These are phyloP conservation scores for Platichthys stellatus DNA, from an alignment of 2,113 vertebrate genomes.

Conservation along the genomic window DNA sequence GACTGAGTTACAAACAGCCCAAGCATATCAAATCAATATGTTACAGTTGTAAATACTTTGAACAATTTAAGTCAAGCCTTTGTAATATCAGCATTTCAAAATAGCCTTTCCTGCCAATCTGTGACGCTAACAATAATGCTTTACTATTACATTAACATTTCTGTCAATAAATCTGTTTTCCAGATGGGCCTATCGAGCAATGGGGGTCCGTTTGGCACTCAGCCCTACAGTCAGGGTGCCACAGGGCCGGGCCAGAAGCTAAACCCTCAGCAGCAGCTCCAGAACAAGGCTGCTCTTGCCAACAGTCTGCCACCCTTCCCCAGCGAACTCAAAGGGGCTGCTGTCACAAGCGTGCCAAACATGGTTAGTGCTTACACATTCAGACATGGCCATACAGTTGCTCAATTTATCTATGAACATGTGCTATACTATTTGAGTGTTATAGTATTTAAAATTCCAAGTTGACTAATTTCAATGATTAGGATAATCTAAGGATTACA, in stretches of 20 bases:
- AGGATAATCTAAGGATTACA: too few relatives aligned
- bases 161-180: conserved; percentile 12
- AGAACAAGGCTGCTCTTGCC: conserved; percentile 89
- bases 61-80: not conserved
- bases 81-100: not conserved
- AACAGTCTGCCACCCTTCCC: conserved; percentile 93
- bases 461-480: not conserved
- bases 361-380: conserved; percentile 86
- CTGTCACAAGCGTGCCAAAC: conserved; percentile 88
- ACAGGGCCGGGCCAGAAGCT: conserved; percentile 86
- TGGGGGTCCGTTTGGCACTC: conserved; percentile 89
- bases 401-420: not conserved
- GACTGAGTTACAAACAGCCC: not conserved
- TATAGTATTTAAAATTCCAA: not conserved
- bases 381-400: not conserved
- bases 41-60: not conserved
- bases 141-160: conserved; percentile 2
- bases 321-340: conserved; percentile 91
- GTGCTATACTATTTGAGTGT: not conserved
- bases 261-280: conserved; percentile 88
- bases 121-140: not conserved
- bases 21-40: not conserved
- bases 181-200: conserved; percentile 92
- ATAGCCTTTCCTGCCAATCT: not conserved
- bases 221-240: conserved; percentile 86